Conservation (phyloP, 2,797 vertebrate species). For the Sebastes melanostomus region DNA sequence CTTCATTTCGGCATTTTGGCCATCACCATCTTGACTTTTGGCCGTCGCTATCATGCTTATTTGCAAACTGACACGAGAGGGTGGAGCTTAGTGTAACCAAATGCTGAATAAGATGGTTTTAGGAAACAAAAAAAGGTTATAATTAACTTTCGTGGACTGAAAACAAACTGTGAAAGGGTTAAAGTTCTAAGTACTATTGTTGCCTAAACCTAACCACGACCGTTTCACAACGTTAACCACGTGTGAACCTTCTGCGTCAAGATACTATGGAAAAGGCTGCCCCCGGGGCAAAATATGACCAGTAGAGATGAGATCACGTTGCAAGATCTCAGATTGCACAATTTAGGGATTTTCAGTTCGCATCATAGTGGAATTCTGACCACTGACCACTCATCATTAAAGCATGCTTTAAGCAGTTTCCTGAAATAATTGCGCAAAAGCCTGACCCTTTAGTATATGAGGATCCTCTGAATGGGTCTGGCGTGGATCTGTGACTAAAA, state of each 20-base stretch:
- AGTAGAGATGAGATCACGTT: not conserved
- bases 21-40: too few species aligned
- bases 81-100: too few species aligned
- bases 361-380: slow-evolving; percentile 7
- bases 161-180: too few species aligned
- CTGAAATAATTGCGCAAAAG: not conserved
- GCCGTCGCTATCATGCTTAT: too few species aligned
- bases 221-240: not conserved
- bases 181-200: too few species aligned
- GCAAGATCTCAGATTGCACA: slow-evolving; percentile 14
- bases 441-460: not conserved
- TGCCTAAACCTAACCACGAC: not conserved
- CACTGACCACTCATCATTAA: not conserved
- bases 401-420: not conserved
- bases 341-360: slow-evolving; percentile 29
- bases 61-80: too few species aligned
- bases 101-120: too few species aligned
- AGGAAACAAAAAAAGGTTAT: too few species aligned
- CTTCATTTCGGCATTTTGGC: too few species aligned
- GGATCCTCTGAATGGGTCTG: not conserved
- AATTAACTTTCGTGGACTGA: too few species aligned
- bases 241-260: not conserved
- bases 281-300: not conserved
- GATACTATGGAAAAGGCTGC: not conserved
- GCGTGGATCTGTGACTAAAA: not conserved